Evolutionary conservation across 2,888 invertebrate genomes (phyloP).

Genomic region (Yponomeuta malinellus): DNA sequence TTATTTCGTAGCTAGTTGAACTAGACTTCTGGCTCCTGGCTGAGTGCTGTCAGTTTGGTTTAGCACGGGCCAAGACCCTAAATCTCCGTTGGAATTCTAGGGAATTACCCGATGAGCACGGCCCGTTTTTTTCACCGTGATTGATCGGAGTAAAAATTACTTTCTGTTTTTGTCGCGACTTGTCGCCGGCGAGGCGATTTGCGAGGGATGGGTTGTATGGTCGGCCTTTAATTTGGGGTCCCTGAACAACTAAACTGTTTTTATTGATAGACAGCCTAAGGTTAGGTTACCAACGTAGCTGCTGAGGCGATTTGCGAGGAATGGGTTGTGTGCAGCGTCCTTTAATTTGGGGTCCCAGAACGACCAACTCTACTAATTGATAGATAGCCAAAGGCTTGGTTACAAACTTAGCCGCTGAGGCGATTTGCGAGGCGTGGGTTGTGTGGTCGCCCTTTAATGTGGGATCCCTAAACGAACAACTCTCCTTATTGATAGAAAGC

Average conservation of each 20-base stretch:
- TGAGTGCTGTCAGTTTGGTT: conserved; percentile 26
- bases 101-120: conserved; percentile 66
- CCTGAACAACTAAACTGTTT: background rate
- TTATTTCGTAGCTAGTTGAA: background rate
- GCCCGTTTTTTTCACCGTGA: conserved; percentile 63
- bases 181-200: background rate
- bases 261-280: background rate
- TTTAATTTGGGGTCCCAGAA: background rate
- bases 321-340: too few species aligned
- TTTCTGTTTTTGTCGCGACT: conserved; percentile 47
- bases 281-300: background rate
- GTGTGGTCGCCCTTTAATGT: background rate
- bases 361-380: background rate
- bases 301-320: too few species aligned
- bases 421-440: background rate
- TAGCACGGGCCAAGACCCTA: conserved; percentile 66
- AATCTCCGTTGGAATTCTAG: conserved; percentile 72
- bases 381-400: background rate
- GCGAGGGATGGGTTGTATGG: background rate
- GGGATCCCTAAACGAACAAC: background rate
- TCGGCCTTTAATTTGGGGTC: background rate
- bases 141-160: conserved; percentile 73
- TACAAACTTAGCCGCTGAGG: background rate
- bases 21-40: background rate
- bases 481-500: background rate